A percentile compares a stretch with the other conserved stretches of the same genome.
phyloP scores from a whole-genome alignment of 2,888 invertebrate genomes.

The Drosophila koepferae region DNA sequence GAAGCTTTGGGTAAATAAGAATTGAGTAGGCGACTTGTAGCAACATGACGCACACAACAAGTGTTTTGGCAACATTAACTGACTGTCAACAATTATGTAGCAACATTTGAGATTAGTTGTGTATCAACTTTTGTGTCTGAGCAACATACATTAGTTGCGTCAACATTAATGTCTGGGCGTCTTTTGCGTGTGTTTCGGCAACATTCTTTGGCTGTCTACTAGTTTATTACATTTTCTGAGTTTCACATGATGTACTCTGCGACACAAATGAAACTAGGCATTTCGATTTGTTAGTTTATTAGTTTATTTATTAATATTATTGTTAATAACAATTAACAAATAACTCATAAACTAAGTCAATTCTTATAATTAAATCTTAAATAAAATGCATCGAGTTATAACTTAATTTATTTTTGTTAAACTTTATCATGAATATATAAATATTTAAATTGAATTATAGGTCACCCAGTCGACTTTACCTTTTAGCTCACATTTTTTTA shows the following conservation, averaged over 20 bases:
- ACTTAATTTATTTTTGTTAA: background rate
- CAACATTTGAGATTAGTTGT: slow-evolving; percentile 17
- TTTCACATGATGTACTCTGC: background rate
- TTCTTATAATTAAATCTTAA: too few species aligned
- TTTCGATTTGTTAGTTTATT: background rate
- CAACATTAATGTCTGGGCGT: background rate
- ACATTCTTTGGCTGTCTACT: slow-evolving; percentile 21
- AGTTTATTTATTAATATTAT: background rate
- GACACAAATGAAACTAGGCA: background rate
- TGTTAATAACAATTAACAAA: too few species aligned
- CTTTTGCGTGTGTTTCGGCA: background rate
- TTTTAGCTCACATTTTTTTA: background rate
- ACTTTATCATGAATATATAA: background rate
- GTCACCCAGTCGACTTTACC: background rate
- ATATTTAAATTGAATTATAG: background rate
- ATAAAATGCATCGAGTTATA: too few species aligned
- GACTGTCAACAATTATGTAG: slow-evolving; percentile 11
- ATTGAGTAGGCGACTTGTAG: slow-evolving; percentile 13
- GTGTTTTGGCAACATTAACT: slow-evolving; percentile 52
- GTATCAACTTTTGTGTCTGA: slow-evolving; percentile 27
- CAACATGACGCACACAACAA: slow-evolving; percentile 66
- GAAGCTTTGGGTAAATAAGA: slow-evolving; percentile 47
- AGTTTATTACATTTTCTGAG: background rate
- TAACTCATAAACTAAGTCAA: too few species aligned
- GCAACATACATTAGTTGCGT: slow-evolving; percentile 14